Conservation (phyloP, 1,140 invertebrate genomes). For the Zaprionus kolodkinae region DNA sequence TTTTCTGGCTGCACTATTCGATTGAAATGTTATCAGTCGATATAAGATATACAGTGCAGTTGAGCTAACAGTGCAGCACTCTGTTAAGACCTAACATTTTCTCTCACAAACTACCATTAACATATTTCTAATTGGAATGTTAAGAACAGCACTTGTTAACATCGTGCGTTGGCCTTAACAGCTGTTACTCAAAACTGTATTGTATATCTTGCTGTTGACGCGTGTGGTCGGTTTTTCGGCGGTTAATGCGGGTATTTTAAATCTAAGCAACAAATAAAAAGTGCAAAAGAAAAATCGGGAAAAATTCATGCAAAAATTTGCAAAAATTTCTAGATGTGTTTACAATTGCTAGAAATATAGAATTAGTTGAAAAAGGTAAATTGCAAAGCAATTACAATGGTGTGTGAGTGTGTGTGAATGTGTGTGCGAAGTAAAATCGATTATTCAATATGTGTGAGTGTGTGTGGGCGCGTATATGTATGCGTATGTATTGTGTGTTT, state of each 20-base stretch:
- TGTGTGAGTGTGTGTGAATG: constrained; percentile 42
- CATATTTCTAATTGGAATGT: constrained; percentile 12
- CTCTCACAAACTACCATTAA: too few relatives aligned
- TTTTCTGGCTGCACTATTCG: background rate
- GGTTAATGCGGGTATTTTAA: constrained; percentile 79
- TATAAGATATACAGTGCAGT: background rate
- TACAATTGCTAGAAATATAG: constrained; percentile 57
- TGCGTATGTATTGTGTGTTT: constrained; percentile 62
- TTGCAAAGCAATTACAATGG: constrained; percentile 39
- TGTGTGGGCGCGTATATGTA: constrained; percentile 47
- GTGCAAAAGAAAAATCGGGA: constrained; percentile 50
- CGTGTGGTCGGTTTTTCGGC: constrained; percentile 65
- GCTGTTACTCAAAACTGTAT: constrained; percentile 45
- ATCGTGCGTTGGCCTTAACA: constrained; percentile 26
- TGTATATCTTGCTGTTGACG: constrained; percentile 50
- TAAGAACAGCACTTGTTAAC: constrained; percentile 34
- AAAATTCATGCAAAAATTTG: constrained; percentile 53
- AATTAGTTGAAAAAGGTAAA: constrained; percentile 70
- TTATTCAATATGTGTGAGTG: constrained; percentile 73
- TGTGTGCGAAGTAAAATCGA: constrained; percentile 69
- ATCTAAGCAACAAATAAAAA: constrained; percentile 71
- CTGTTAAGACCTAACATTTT: background rate
- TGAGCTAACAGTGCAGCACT: constrained; percentile 33
- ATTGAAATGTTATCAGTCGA: constrained; percentile 5
- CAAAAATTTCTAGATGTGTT: constrained; percentile 72